Conservation (phyloP, 2,113 vertebrate genomes). For the Caranx ignobilis region DNA sequence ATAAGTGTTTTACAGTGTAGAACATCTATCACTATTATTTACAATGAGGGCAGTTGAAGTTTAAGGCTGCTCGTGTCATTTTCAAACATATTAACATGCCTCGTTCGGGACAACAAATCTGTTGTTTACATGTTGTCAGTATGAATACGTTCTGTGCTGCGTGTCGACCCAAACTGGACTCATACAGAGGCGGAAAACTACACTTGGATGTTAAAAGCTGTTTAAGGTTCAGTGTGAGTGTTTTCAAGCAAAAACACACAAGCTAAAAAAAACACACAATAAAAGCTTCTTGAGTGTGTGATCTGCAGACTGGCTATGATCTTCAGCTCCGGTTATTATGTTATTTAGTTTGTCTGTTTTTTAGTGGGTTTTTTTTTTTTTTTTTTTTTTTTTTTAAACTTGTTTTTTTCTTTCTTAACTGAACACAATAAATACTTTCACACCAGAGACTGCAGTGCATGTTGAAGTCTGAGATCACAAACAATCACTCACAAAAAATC, state of each 20-base stretch:
- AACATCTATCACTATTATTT: constrained; percentile 40
- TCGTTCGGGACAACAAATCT: background rate
- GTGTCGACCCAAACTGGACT: background rate
- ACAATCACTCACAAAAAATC: background rate
- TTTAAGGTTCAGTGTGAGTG: background rate
- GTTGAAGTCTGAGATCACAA: constrained; percentile 36
- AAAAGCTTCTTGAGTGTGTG: constrained; percentile 7
- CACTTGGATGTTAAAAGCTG: background rate
- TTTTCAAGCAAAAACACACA: background rate
- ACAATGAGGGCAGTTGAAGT: constrained; percentile 36
- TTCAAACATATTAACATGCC: background rate
- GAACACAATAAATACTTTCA: constrained; percentile 74
- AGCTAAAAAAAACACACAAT: background rate
- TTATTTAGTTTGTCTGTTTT: too few species aligned
- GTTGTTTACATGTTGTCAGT: constrained; percentile 1
- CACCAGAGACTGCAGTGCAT: constrained; percentile 61
- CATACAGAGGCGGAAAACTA: background rate
- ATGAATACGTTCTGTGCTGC: constrained; percentile 28
- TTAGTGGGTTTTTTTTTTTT: too few species aligned
- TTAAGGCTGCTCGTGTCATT: background rate
- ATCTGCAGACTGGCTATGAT: constrained; percentile 41
- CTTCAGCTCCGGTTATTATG: constrained; percentile 43
- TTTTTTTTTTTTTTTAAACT: background rate
- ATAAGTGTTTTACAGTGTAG: constrained; percentile 29
- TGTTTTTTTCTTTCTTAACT: background rate